Conservation (phyloP, 2,113 vertebrate genomes). For the Pandion haliaetus region DNA sequence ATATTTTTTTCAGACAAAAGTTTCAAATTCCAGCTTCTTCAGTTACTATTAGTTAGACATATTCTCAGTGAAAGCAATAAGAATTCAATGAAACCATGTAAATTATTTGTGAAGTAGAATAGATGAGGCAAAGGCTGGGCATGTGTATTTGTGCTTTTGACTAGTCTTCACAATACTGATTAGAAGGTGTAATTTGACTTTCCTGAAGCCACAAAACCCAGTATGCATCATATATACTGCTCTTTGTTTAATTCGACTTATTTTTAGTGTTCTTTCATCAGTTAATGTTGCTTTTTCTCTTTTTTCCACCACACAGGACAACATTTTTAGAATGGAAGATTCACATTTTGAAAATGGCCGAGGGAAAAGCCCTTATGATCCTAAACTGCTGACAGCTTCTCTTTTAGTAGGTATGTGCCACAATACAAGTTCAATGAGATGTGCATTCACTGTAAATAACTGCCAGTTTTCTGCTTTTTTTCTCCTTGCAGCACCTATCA, state of each 20-base stretch:
- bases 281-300: background rate
- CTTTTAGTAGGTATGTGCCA: constrained; percentile 87
- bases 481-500: background rate
- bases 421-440: background rate
- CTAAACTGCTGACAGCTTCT: constrained; percentile 91
- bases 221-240: background rate
- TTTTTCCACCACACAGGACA: constrained; percentile 81
- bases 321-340: constrained; percentile 86
- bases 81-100: background rate
- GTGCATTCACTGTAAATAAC: background rate
- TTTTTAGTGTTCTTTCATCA: background rate
- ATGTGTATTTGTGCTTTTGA: background rate
- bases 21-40: background rate
- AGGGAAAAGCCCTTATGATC: constrained; percentile 97
- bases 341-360: constrained; percentile 91
- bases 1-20: background rate
- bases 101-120: background rate
- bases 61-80: background rate
- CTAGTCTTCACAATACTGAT: background rate
- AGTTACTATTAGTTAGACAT: background rate
- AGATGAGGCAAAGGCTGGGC: background rate
- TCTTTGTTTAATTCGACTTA: background rate
- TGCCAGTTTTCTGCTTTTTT: background rate
- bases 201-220: background rate
- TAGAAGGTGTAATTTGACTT: background rate